These are phyloP conservation scores for Argynnis bischoffii DNA, from an alignment of 2,888 invertebrate species.

Conservation along the genomic window DNA sequence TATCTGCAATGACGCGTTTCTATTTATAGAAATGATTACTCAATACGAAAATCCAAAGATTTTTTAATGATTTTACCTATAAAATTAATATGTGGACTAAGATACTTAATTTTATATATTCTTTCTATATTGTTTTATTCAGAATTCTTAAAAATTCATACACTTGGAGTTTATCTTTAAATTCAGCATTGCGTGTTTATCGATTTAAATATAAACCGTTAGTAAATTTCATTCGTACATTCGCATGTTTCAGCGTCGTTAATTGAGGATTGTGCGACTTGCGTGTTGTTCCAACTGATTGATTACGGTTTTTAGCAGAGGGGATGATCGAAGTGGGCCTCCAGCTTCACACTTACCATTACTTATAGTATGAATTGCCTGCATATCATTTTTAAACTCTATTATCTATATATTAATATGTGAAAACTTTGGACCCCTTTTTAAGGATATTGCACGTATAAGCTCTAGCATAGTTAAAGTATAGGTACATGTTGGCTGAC, in stretches of 20 bases:
- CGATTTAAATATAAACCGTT: constrained; percentile 31
- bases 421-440: no score
- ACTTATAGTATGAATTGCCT: constrained; percentile 9
- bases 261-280: constrained; percentile 49
- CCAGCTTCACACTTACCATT: constrained; percentile 45
- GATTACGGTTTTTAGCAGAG: constrained; percentile 47
- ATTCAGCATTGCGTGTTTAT: not conserved
- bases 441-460: no score
- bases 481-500: no score
- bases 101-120: no score
- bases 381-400: not conserved
- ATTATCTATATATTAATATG: not conserved
- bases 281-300: constrained; percentile 58
- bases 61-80: not conserved
- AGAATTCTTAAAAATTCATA: no score
- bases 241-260: constrained; percentile 59
- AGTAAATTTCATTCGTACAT: constrained; percentile 37
- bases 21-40: constrained; percentile 51
- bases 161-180: no score
- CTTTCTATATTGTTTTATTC: no score
- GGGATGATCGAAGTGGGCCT: constrained; percentile 49
- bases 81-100: not conserved
- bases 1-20: constrained; percentile 58
- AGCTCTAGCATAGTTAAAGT: no score
- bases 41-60: not conserved